Base-by-base conservation (phyloP, 2,797 vertebrate species). In the Pogoniulus pusillus region DNA sequence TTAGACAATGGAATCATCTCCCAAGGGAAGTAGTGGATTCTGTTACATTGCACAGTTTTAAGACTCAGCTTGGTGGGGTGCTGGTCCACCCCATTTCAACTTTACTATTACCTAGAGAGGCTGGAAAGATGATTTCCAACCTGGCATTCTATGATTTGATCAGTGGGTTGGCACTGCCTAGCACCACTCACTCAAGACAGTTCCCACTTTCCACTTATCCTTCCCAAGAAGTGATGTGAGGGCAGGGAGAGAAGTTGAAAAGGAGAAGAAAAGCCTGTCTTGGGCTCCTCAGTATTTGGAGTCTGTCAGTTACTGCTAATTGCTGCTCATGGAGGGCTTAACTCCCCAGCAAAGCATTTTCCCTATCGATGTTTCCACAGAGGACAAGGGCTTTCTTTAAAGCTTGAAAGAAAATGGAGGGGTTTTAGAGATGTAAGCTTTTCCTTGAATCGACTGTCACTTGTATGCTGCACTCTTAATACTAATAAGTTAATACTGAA, bases 361-460 rank as follows among this genome's bases (percentile, higher is more conserved):
- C 45, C 65, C 94, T 95, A 94, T 95, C 93, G 79, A 1, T 30
- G 55, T 64, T 60, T 41, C 69, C 45, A 59, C 88, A 94, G 87
- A 79, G 92, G 64, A 68, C 30, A 34, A 65, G 72, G 77, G 49
- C 60, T 93, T 73, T 72, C 91, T 88, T 93, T 80, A 86, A 80
- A 88, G 59, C 81, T 87, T 69, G 87, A 78, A 90, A 81, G 69
- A 57, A 91, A 89, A 87, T 78, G 1, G 17, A 90, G 71, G 59
- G 71, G 55, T 29, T 93, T 92, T 85, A 90, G 84, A 93, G 41
- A 91, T 83, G 47, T 63, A 85, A 89, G 93, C 79, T 85, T 89
- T 66, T 53, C 70, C 20, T 72, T 16, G 53, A 73, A 75, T 72
- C 70, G 54, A 26, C 94, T 94, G 88, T 94, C 86, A 83, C 63